A percentile compares a stretch with the other conserved stretches of the same genome.
These are phyloP conservation scores for Rattus norvegicus DNA, from an alignment of 2,113 vertebrate genomes.

Conservation along the genomic window DNA sequence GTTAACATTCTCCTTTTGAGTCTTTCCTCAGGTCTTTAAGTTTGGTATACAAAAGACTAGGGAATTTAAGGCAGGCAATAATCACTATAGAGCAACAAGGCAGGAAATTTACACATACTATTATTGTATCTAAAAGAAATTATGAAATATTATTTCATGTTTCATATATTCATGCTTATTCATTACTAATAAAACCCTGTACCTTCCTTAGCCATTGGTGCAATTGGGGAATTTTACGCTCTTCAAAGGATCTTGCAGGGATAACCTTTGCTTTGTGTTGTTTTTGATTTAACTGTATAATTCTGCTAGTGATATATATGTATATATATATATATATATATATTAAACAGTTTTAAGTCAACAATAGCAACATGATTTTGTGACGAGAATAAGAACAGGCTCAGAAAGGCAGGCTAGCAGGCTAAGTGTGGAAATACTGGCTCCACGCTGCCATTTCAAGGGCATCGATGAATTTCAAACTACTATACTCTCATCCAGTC, in stretches of 20 bases:
- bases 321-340: not conserved
- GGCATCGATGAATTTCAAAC: constrained; percentile 82
- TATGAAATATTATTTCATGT: not conserved
- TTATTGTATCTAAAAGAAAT: not conserved
- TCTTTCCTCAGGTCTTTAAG: not conserved
- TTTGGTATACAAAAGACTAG: not conserved
- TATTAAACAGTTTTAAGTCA: constrained; percentile 74
- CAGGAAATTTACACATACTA: not conserved
- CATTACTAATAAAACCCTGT: not conserved
- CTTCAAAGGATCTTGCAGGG: not conserved
- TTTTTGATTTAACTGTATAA: not conserved
- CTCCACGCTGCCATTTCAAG: constrained; percentile 76
- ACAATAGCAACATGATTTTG: constrained; percentile 29
- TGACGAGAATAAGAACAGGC: not conserved
- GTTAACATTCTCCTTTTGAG: not conserved
- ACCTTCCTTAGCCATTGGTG: not conserved
- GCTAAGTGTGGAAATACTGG: constrained; percentile 35
- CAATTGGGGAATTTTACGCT: not conserved
- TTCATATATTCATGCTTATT: not conserved
- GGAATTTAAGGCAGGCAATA: not conserved
- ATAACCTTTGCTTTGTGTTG: not conserved
- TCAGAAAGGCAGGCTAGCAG: constrained; percentile 49
- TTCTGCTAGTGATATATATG: not conserved
- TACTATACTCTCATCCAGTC: constrained; percentile 66
- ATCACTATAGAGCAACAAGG: not conserved